Base-by-base conservation (phyloP, 1,140 invertebrate genomes). In the Fopius arisanus region DNA sequence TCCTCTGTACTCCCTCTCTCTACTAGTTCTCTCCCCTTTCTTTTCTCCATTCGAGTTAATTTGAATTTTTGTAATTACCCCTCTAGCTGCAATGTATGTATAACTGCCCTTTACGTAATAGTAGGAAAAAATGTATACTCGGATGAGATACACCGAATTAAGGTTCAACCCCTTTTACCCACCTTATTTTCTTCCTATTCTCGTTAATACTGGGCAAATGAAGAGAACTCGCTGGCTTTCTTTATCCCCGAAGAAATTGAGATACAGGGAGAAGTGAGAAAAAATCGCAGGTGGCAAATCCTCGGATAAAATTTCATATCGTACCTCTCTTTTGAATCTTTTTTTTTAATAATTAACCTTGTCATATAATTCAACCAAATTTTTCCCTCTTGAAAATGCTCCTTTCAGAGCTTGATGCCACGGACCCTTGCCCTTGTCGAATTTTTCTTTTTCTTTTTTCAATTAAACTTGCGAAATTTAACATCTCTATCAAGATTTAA, bases 41-140 rank as follows among this genome's bases (percentile, higher is more conserved):
- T 87, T 88, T 87, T 87, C 87, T 19, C 16, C 16, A 48, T 48
- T 48, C 84, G 82, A 87, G 85, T 87, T 88, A 88, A 88, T 88
- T 88, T 87, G 86, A 88, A 88, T 59, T 87, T 87, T 87, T 81
- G 85, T 87, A 88, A 87, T 88, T 88, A 87, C 86, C 85, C 83
- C 79, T 51, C 14, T 69, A 16, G 28, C 40, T 66, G 59, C 40
- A n/a, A 31, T 65, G 31, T 43, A 43, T 72, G 26, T 41, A 33
- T n/a, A 54, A 48, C 10, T 43, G 19, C 4, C 67, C 43, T 23
- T 29, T 43, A 29, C 26, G 28, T 43, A 69, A 31, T 69, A 51
- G 26, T 69, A 23, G 40, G 14, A 29, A 23, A 28, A 68, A 41
- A 40, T 48, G 48, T 41, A 48, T 43, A 41, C 40, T 33, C 48